These are phyloP conservation scores for Pogonocichla stellata DNA, from an alignment of 2,113 vertebrate genomes.

Conservation along the genomic window DNA sequence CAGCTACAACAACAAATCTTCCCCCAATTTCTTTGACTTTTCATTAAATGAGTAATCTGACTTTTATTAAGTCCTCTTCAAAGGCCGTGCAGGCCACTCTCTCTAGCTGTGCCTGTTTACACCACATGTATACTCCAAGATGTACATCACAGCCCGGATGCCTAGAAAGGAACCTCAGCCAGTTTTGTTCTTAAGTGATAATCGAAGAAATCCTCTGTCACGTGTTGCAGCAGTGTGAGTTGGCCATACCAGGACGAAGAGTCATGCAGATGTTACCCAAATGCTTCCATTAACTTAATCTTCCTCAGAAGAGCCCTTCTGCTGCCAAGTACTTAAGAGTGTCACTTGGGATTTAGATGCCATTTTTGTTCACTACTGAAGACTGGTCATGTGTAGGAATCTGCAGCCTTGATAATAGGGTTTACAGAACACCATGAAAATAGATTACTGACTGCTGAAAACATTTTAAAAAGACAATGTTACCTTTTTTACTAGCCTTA, in stretches of 20 bases:
- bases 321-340: constrained; percentile 71
- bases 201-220: constrained; percentile 67
- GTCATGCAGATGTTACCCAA: constrained; percentile 71
- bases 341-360: constrained; percentile 70
- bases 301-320: constrained; percentile 73
- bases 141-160: background rate
- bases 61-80: background rate
- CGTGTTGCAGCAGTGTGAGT: constrained; percentile 62
- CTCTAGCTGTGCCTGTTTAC: background rate
- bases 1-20: constrained; percentile 36
- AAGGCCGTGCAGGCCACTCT: background rate
- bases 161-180: constrained; percentile 47
- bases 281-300: constrained; percentile 76
- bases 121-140: background rate
- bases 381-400: constrained; percentile 70
- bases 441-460: constrained; percentile 50
- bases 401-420: constrained; percentile 58
- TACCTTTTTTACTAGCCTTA: constrained; percentile 43
- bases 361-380: constrained; percentile 66
- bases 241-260: constrained; percentile 54
- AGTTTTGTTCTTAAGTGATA: constrained; percentile 66
- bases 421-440: constrained; percentile 60
- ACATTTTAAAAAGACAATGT: constrained; percentile 8
- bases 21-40: background rate
- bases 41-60: constrained; percentile 38